Base-by-base conservation (phyloP, 2,113 vertebrate species). In the Etia nguti region DNA sequence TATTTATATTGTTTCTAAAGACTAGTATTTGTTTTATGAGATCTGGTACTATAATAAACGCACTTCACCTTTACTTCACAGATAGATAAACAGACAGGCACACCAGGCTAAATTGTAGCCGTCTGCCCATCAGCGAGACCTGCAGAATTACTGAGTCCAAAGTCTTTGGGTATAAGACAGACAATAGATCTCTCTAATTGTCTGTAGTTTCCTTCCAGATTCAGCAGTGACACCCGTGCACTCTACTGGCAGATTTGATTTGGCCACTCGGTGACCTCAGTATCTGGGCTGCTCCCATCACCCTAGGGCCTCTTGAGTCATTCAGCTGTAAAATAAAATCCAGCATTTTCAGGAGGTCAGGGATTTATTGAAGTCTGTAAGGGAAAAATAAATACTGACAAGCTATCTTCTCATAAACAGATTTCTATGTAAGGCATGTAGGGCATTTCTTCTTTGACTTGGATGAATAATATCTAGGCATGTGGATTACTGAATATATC, bases 321-420 rank as follows among this genome's bases (percentile, higher is more conserved):
- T 86, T 92, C 6, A 52, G 70, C 46, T 80, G 86, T 90, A 87
- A 94, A 93, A 89, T 90, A 89, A 94, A 93, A 90, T 36, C 50
- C 48, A 2, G 85, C 22, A 87, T 83, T 90, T 92, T 89, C 20
- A 60, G n/a, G 34, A 88, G 85, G 94, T 91, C 90, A 93, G 77
- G 56, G 82, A 86, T 89, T 88, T 88, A 86, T 26, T 82, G 57
- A 83, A 80, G 79, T 75, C 77, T 75, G 48, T n/a, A 77, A 56
- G 55, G 48, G 22, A 85, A 12, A 84, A 77, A 77, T 79, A 83
- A 83, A 29, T 46, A 83, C 88, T 82, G 90, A 88, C 86, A 48
- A 48, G 65, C 54, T 15, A 43, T 26, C 43, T 55, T 41, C 48
- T 2, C 55, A 46, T 81, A 75, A 87, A 87, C 50, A 54, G 68